A percentile compares a stretch with the other conserved stretches of the same genome.
Evolutionary conservation across 2,888 invertebrate genomes (phyloP).

Genomic region (Flexamia atlantica): DNA sequence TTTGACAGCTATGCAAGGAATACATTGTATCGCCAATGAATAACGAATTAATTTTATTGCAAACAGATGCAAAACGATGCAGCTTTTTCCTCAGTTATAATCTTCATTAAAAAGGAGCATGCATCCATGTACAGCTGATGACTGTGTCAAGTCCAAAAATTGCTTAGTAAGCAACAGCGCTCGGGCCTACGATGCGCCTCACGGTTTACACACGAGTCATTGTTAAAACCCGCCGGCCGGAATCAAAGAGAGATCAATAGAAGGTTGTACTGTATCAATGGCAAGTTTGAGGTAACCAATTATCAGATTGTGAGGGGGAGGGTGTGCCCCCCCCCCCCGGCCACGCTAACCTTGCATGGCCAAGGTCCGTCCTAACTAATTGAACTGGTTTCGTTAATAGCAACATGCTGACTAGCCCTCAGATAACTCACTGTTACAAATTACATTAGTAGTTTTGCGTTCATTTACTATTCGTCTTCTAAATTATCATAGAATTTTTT

Average conservation of each 20-base stretch:
- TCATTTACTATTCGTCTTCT: background rate
- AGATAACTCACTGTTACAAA: background rate
- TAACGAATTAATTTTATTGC: no score
- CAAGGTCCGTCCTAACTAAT: constrained; percentile 15
- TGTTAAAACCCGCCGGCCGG: background rate
- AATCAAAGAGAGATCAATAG: background rate
- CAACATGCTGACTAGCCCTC: constrained; percentile 5
- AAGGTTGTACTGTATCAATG: constrained; percentile 7
- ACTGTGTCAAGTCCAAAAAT: no score
- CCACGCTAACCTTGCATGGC: constrained; percentile 15
- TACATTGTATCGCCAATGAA: no score
- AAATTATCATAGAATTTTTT: no score
- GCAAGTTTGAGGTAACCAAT: background rate
- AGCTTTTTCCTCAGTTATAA: no score
- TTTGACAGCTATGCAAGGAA: no score
- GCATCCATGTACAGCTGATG: no score
- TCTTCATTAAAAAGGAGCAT: no score
- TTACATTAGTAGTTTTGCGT: background rate
- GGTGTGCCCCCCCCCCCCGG: background rate
- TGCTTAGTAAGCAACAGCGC: no score
- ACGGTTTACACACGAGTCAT: no score
- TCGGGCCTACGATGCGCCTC: no score
- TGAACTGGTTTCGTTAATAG: constrained; percentile 35
- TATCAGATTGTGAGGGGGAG: background rate
- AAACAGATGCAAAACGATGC: no score